Evolutionary conservation across 2,888 invertebrate species (phyloP), one percentile per base, ranked within the genome.

Genomic region (Stenoptilia bipunctidactyla): DNA sequence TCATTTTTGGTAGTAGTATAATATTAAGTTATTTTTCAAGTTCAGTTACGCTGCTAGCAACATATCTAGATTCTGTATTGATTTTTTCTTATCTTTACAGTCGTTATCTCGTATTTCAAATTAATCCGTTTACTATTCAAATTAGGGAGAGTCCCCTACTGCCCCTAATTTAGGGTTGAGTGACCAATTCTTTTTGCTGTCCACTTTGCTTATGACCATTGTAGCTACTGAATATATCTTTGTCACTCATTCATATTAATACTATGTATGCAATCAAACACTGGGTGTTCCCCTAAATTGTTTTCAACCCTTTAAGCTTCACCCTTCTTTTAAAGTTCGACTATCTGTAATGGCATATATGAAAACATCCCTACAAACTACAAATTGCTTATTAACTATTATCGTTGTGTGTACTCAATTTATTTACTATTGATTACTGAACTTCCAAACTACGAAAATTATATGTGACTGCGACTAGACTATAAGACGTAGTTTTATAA

Each of bases 261-360:
- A 58, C n/a, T 12, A 30, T 60, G 57, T 60, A 53, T 58, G 56
- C 46, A 45, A 59, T 59, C 58, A 55, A 57, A 57, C 48, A 56
- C 45, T 49, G 68, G 67, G 64, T 60, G 53, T 59, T 61, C 66
- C 76, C 77, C 75, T 58, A 66, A 66, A n/a, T n/a, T n/a, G 68
- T 66, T 52, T 54, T 42, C 58, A 77, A 79, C 79, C 80, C 79
- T 76, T 76, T 50, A 52, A 55, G 55, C 57, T 68, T 58, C 59
- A 70, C 71, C 76, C 76, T 76, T 56, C 64, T 54, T 66, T 30
- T 3, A 3, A 30, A 10, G 2, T 8, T 4, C 30, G 30, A 30
- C 10, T 44, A 45, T 47, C 34, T 41, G 40, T 38, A 41, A 42
- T 43, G 43, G 34, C 40, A 37, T 34, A 38, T 30, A 33, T 27